Evolutionary conservation across 1,140 invertebrate genomes (phyloP), one percentile per base, ranked within the genome.

Genomic region (Drosophila trapezifrons): DNA sequence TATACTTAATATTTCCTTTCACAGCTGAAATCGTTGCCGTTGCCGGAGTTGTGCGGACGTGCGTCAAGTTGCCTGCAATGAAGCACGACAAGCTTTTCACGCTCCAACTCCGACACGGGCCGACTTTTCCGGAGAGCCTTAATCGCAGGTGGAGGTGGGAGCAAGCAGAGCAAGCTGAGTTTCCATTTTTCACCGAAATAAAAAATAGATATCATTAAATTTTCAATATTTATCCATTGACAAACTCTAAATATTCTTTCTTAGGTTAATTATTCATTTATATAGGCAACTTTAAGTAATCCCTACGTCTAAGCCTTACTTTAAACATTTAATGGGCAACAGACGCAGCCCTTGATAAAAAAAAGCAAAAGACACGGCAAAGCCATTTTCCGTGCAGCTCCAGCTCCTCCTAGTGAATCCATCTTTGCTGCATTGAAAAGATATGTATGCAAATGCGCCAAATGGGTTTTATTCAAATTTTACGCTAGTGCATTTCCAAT

Each of bases 391-490:
- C 17, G 43, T 49, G 49, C 22, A 46, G 20, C 40, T 42, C 60
- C 32, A 37, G 4, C 51, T 40, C 51, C 32, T 55, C 43, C 49
- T 60, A 9, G 27, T 12, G 35, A 25, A 22, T 59, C 37, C 40
- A 55, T 78, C 46, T 71, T 46, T 52, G 25, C 42, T 80, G 66
- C 47, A 73, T 65, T 46, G 38, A 37, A 22, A 54, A 69, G 67
- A 84, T 81, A 84, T 66, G 62, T 74, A 87, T 87, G 84, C 83
- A 87, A 87, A 82, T 87, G 67, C 62, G 63, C 57, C 83, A 82
- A 87, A 89, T 89, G 84, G 77, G 76, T 89, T 87, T 89, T 89
- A 89, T 89, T 89, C 70, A 89, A 84, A 89, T 89, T 83, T 74
- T 56, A 37, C 63, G 46, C 40, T 59, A 57, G 42, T 83, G 79